A percentile compares a stretch with the other conserved stretches of the same genome.
Conservation (phyloP, 2,888 invertebrate genomes). For the Drosophila trichaetosa region DNA sequence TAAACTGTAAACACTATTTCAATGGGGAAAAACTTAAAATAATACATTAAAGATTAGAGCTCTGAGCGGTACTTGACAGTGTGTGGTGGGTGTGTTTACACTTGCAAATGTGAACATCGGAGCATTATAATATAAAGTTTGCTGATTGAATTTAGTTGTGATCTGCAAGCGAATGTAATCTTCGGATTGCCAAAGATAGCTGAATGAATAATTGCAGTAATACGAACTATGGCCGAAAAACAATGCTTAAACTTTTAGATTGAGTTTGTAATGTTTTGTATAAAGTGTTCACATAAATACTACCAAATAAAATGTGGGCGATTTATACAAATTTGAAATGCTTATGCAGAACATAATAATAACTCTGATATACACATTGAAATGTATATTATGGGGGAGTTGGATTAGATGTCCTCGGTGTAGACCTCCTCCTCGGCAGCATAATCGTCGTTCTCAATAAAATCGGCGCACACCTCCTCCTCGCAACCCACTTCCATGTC, state of each 20-base stretch:
- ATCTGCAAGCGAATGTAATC: background rate
- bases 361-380: background rate
- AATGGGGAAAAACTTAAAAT: slow-evolving; percentile 8
- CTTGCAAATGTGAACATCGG: background rate
- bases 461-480: slow-evolving; percentile 67
- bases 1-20: slow-evolving; percentile 6
- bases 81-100: background rate
- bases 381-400: slow-evolving; percentile 2
- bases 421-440: slow-evolving; percentile 80
- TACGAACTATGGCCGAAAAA: slow-evolving; percentile 46
- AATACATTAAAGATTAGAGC: slow-evolving; percentile 11
- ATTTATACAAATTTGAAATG: slow-evolving; percentile 2
- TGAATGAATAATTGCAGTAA: background rate
- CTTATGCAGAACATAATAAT: slow-evolving; percentile 1
- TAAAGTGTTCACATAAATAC: background rate
- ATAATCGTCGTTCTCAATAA: slow-evolving; percentile 49
- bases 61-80: slow-evolving; percentile 15
- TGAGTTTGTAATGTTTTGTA: background rate
- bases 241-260: slow-evolving; percentile 12
- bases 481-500: slow-evolving; percentile 69
- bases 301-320: background rate
- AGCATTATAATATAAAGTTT: background rate
- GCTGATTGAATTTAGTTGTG: slow-evolving; percentile 1
- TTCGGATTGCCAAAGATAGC: background rate
- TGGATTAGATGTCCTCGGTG: slow-evolving; percentile 53